Conservation (phyloP, 2,888 invertebrate genomes). For the Calameuta filiformis region DNA sequence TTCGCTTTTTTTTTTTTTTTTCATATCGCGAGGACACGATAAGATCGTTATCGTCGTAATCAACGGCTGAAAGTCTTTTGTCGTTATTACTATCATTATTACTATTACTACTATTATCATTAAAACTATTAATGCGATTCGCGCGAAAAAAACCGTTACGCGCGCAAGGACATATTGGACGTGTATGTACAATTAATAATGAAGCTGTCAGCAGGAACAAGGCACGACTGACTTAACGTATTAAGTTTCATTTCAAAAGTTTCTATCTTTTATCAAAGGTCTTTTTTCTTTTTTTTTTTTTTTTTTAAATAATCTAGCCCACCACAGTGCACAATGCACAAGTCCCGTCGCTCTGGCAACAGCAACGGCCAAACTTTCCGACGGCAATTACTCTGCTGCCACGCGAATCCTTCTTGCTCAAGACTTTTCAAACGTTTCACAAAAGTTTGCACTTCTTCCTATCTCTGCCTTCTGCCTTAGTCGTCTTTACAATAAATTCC, state of each 20-base stretch:
- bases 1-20: neutral
- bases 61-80: constrained; percentile 4
- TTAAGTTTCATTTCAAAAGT: constrained; percentile 9
- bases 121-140: constrained; percentile 1
- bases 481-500: no score
- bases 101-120: constrained; percentile 9
- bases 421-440: neutral
- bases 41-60: neutral
- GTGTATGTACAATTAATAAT: neutral
- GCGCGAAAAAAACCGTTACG: neutral
- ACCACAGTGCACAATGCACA: neutral
- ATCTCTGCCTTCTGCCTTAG: neutral
- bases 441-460: neutral
- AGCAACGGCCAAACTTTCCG: neutral
- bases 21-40: neutral
- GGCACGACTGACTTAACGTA: constrained; percentile 50
- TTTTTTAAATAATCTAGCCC: neutral
- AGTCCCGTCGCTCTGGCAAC: neutral
- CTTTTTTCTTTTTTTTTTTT: neutral
- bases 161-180: neutral
- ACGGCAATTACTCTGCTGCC: neutral
- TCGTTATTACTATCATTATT: neutral
- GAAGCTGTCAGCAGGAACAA: constrained; percentile 49
- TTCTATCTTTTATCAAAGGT: constrained; percentile 6
- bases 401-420: no score